Evolutionary conservation across 2,888 invertebrate species (phyloP), one percentile per base, ranked within the genome.

Genomic region (Dastarcus helophoroides): DNA sequence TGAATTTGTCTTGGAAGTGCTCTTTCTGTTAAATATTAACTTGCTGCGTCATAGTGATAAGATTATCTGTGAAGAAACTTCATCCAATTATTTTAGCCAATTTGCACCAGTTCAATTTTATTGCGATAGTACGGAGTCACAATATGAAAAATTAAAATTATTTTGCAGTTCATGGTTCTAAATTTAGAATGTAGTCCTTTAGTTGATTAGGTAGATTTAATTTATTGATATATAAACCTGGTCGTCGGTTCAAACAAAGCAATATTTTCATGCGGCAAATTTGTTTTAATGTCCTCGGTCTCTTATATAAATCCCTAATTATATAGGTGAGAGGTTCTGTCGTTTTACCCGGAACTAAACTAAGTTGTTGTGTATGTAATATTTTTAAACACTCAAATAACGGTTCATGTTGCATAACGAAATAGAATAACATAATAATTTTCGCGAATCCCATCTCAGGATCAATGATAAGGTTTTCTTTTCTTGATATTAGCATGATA

Each of bases 251-350:
- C 38, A 82, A 55, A 29, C 76, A 68, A 46, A 73, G 71, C 53
- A 79, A 79, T 38, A 83, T 79, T 41, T 69, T 65, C 29, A 79
- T 73, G 11, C 82, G 67, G 23, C 77, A 68, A 36, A 79, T 71
- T 57, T 81, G 79, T 52, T 79, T 79, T n/a, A 83, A 63, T 38
- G 70, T 72, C 23, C 80, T 64, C 6, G 82, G 81, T 37, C 68
- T 65, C 19, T 73, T 72, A 46, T 74, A 72, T 41, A 81, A 58
- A 29, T 71, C 67, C 42, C 74, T 69, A 40, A 80, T 68, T 16
- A 77, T 60, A 36, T 66, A 63, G 37, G 73, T 71, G 23, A 78
- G 63, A 42, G 71, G 71, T 54, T 73, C 71, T 10, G 74, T 72
- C 54, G 68, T 67, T 54, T 69, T 69, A 34, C 67, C 71, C 25